phyloP scores from a whole-genome alignment of 1,140 invertebrate species.

The Calliphora vicina region DNA sequence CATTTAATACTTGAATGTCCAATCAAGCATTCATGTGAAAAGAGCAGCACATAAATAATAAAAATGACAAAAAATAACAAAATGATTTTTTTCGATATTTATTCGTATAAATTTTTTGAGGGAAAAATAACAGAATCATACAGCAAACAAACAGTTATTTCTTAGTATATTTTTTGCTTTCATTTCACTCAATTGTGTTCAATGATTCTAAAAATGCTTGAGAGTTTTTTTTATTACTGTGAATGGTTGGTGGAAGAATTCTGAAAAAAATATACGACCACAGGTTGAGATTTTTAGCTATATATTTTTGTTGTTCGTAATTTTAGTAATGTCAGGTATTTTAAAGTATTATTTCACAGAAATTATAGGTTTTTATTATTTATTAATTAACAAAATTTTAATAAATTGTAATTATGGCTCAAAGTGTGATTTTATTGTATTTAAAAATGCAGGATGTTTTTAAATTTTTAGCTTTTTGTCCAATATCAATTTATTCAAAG shows the following conservation, averaged over 20 bases:
- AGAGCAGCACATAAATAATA: constrained; percentile 24
- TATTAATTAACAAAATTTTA: no score
- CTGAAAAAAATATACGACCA: neutral
- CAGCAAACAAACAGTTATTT: neutral
- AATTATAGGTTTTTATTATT: no score
- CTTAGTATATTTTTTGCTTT: neutral
- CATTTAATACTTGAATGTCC: constrained; percentile 22
- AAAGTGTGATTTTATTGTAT: no score
- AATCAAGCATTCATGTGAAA: constrained; percentile 29
- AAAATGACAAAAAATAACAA: constrained; percentile 18
- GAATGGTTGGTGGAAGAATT: neutral
- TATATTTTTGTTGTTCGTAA: constrained; percentile 5
- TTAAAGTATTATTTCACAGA: neutral
- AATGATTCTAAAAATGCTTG: constrained; percentile 5
- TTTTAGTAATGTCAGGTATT: neutral
- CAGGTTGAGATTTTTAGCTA: neutral
- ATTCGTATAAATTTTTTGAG: neutral
- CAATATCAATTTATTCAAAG: no score
- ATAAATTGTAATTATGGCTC: no score
- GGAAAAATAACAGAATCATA: constrained; percentile 13
- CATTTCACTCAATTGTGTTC: constrained; percentile 8
- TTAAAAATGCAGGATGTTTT: no score
- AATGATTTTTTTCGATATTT: neutral
- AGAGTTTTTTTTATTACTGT: neutral
- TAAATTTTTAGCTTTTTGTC: no score